Evolutionary conservation across 2,888 invertebrate genomes (phyloP), one percentile per base, ranked within the genome.

Genomic region (Stratiomys singularior): DNA sequence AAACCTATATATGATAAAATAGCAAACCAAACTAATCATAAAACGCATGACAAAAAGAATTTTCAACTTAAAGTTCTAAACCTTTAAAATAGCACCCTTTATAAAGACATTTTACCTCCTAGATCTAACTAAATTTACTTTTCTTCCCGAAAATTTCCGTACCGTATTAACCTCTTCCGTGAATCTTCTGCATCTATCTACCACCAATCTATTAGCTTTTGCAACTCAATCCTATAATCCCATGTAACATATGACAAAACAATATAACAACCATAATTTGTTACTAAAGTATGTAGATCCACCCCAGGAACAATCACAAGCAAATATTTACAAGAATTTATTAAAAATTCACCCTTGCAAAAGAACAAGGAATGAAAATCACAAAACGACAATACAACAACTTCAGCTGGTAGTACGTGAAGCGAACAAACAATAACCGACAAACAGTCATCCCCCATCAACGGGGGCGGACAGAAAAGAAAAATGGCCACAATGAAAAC

Each of bases 281-380:
- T 52, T 28, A 0, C 30, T 30, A 23, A 72, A 72, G 56, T n/a
- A 28, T 18, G 13, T 47, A 9, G 9, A 18, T n/a, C 21, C 44
- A 44, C 37, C 13, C 64, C 52, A 15, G 15, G 46, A 66, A 77
- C 76, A 79, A 76, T 79, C 79, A 58, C 76, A 78, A 76, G 37
- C 66, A 76, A 77, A 79, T 78, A 76, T 79, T 78, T 76, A 64
- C 76, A 37, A 78, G 60, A 60, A 79, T 78, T 79, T 79, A 79
- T 79, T 79, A 78, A 79, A 79, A 78, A 77, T 79, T 77, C 79
- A 79, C 79, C 78, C 79, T 60, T 9, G 47, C n/a, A 25, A 15
- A 76, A 44, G 25, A 60, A 69, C 1, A 46, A 46, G 25, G 69
- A 23, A 69, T 1, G 46, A 9, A 44, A 46, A 44, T 18, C 44